These are phyloP conservation scores for Rhorus exstirpatorius DNA, from an alignment of 2,888 invertebrate genomes.

Conservation along the genomic window DNA sequence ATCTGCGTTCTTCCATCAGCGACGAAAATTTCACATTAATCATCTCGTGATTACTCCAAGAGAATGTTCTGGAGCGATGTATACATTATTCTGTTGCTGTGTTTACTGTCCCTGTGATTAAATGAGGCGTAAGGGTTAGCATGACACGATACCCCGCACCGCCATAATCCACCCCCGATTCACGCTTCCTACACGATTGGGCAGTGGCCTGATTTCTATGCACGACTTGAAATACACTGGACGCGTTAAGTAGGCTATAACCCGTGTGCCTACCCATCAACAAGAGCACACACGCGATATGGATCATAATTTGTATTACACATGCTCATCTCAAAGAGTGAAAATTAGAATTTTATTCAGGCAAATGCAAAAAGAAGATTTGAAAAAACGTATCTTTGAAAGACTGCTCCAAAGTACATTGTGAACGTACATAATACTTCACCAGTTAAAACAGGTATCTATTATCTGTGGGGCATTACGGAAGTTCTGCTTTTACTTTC, in stretches of 20 bases:
- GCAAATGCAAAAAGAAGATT: not conserved
- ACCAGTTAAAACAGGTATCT: too few relatives aligned
- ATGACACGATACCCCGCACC: slow-evolving; percentile 44
- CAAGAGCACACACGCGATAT: slow-evolving; percentile 50
- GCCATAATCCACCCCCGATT: slow-evolving; percentile 54
- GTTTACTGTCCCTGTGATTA: slow-evolving; percentile 41
- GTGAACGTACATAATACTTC: too few relatives aligned
- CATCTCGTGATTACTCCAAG: not conserved
- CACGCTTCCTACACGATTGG: slow-evolving; percentile 74
- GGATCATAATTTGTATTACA: slow-evolving; percentile 44
- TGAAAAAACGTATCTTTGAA: too few relatives aligned
- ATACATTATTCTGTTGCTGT: slow-evolving; percentile 10
- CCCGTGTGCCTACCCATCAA: slow-evolving; percentile 45
- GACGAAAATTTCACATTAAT: slow-evolving; percentile 28
- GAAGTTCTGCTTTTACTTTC: too few relatives aligned
- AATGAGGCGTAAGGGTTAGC: slow-evolving; percentile 62
- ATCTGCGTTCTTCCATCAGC: not conserved
- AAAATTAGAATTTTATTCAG: not conserved
- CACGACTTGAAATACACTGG: slow-evolving; percentile 68
- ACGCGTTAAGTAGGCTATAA: slow-evolving; percentile 60
- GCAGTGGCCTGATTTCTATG: slow-evolving; percentile 81
- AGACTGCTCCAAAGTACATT: too few relatives aligned
- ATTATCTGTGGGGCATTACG: too few relatives aligned
- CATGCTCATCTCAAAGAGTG: not conserved
- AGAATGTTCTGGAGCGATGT: slow-evolving; percentile 1